Percentiles rank a stretch among this genome's conserved stretches.
Evolutionary conservation across 2,797 vertebrate genomes (phyloP).

Genomic region (Pipistrellus kuhlii): DNA sequence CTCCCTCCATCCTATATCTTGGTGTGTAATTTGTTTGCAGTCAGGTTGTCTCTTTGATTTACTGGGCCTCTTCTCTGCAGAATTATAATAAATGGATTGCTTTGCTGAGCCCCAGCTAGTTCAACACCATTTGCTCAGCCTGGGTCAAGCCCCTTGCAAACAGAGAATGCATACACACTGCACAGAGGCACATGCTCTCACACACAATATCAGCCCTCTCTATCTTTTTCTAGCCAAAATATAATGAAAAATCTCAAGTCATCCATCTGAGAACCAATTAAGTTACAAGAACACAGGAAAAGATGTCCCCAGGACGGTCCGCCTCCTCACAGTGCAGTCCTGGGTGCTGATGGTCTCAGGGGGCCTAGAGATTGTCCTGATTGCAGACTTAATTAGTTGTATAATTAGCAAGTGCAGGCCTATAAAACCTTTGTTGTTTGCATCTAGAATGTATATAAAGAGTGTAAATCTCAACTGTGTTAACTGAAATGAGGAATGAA

Average conservation of each 20-base stretch:
- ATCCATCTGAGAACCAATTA: slow-evolving; percentile 67
- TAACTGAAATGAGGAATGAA: slow-evolving; percentile 17
- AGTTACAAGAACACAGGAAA: slow-evolving; percentile 47
- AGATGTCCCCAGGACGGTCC: not conserved
- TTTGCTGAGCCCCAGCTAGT: slow-evolving; percentile 81
- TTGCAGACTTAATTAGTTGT: slow-evolving; percentile 66
- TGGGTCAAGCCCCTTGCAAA: slow-evolving; percentile 84
- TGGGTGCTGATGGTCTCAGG: slow-evolving; percentile 34
- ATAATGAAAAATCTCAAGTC: slow-evolving; percentile 66
- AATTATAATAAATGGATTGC: slow-evolving; percentile 91
- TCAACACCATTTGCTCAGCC: slow-evolving; percentile 75
- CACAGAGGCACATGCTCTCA: not conserved
- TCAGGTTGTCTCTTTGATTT: slow-evolving; percentile 89
- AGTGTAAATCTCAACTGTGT: slow-evolving; percentile 16
- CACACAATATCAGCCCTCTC: not conserved
- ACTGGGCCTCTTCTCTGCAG: slow-evolving; percentile 86
- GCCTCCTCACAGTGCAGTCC: not conserved
- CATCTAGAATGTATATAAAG: not conserved
- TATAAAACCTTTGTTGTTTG: slow-evolving; percentile 50
- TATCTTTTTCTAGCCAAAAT: slow-evolving; percentile 55
- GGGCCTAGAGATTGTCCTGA: slow-evolving; percentile 27
- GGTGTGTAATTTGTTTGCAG: slow-evolving; percentile 87
- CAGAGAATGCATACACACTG: slow-evolving; percentile 36
- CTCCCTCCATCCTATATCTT: slow-evolving; percentile 55
- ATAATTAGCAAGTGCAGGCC: slow-evolving; percentile 54